Evolutionary conservation across 2,888 invertebrate genomes (phyloP), one percentile per base, ranked within the genome.

Genomic region (Leptinotarsa tumamoca): DNA sequence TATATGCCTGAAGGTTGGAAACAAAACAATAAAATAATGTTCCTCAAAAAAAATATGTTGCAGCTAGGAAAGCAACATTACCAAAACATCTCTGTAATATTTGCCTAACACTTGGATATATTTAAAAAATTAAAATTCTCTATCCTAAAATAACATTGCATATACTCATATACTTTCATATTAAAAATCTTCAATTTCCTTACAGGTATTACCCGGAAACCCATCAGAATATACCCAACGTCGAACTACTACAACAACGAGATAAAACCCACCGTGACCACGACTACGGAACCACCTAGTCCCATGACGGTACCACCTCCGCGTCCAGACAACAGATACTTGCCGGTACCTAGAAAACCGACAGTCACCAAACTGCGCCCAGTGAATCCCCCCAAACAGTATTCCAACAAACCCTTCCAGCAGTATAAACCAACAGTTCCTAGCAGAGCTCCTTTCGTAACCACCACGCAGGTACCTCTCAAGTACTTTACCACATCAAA

Each of bases 381-480:
- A 3, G 84, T 88, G 3, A 86, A 86, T 79, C 90, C 87, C 87
- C 75, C 75, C 49, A 75, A 84, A 73, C 75, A 79, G 76, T 89
- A 90, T 81, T 87, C 90, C 72, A 89, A 89, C 76, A 90, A 90
- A 83, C 91, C 91, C 15, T 91, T 90, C 81, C 85, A 89, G 72
- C 83, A 90, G 51, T 92, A 91, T 83, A 89, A 89, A 61, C 88
- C 91, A 74, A 76, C 78, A 14, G 21, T 27, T 13, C 56, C 56
- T 17, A 67, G 67, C 66, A 33, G 89, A 83, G 73, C 86, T 81
- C 68, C 84, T 86, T 1, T 86, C 89, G 14, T 92, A 17, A 91
- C 90, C 51, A 91, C 92, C 18, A 93, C 93, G 54, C 90, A 91
- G 80, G 90, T 92, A 74, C 93, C 94, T 67, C 87, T 93, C 67